Evolutionary conservation across 2,888 invertebrate genomes (phyloP).

Genomic region (Hirtodrosophila cameraria): DNA sequence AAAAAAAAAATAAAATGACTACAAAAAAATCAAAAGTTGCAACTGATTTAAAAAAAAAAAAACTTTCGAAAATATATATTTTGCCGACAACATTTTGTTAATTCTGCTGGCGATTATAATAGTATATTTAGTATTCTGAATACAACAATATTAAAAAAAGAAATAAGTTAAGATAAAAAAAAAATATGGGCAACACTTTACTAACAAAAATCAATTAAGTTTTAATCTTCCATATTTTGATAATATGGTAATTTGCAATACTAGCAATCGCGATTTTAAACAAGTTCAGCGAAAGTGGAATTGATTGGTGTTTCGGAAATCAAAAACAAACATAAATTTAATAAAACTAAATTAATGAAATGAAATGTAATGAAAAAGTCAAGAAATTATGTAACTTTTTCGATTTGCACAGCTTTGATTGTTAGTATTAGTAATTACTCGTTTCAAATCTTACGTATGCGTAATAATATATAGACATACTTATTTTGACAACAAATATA

Average conservation of each 20-base stretch:
- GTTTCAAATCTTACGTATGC: constrained; percentile 55
- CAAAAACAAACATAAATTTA: constrained; percentile 46
- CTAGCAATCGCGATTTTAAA: constrained; percentile 55
- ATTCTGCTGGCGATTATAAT: constrained; percentile 31
- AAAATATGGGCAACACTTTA: constrained; percentile 6
- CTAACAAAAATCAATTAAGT: constrained; percentile 34
- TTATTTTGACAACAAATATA: constrained; percentile 17
- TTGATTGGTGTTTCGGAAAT: constrained; percentile 58
- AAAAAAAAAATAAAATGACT: too few relatives aligned
- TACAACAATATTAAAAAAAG: constrained; percentile 9
- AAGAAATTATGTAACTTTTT: constrained; percentile 38
- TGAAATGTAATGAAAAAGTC: constrained; percentile 8
- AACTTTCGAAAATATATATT: constrained; percentile 39
- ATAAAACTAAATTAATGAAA: constrained; percentile 8
- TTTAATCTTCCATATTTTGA: constrained; percentile 48
- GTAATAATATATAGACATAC: constrained; percentile 44
- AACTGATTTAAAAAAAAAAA: constrained; percentile 48
- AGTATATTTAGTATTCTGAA: constrained; percentile 22
- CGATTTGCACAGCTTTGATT: constrained; percentile 62
- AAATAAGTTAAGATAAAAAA: constrained; percentile 1
- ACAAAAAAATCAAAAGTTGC: constrained; percentile 33
- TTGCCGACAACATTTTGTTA: constrained; percentile 31
- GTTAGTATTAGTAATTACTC: constrained; percentile 57
- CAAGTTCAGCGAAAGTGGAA: constrained; percentile 54
- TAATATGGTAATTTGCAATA: constrained; percentile 47